phyloP scores from a whole-genome alignment of 2,113 vertebrate species.

The Garra rufa region DNA sequence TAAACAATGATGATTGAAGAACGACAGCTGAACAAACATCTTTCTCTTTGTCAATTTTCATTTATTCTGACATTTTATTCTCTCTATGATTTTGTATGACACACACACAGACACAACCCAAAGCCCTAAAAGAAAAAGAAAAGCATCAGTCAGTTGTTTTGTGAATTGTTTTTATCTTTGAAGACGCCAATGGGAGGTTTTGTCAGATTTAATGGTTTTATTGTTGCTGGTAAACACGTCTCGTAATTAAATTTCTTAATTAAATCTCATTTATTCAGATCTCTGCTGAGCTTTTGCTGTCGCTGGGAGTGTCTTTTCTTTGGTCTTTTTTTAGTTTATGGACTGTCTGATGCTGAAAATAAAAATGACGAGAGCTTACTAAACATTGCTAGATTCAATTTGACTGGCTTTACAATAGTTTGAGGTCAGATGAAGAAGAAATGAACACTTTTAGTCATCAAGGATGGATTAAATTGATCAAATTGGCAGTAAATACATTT shows the following conservation, averaged over 20 bases:
- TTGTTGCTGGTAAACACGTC: background rate
- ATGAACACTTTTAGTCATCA: background rate
- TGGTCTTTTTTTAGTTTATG: background rate
- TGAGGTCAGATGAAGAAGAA: background rate
- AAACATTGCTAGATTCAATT: background rate
- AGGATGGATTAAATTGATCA: background rate
- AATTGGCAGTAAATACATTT: background rate
- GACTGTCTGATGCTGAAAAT: background rate
- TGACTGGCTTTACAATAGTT: background rate
- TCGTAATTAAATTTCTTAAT: constrained; percentile 15
- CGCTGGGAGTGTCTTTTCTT: background rate
- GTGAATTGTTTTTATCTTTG: background rate
- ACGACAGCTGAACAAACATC: constrained; percentile 6
- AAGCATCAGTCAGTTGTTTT: background rate
- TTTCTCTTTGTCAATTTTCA: no score
- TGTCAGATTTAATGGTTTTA: background rate
- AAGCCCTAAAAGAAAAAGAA: background rate
- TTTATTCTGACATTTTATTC: background rate
- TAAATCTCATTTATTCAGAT: background rate
- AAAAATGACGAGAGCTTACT: background rate
- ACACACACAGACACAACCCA: background rate
- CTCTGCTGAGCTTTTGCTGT: background rate
- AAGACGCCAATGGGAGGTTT: background rate
- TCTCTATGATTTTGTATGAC: background rate
- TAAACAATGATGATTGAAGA: constrained; percentile 50